These are phyloP conservation scores for Mylabris phalerata DNA, from an alignment of 1,140 invertebrate species.

Conservation along the genomic window DNA sequence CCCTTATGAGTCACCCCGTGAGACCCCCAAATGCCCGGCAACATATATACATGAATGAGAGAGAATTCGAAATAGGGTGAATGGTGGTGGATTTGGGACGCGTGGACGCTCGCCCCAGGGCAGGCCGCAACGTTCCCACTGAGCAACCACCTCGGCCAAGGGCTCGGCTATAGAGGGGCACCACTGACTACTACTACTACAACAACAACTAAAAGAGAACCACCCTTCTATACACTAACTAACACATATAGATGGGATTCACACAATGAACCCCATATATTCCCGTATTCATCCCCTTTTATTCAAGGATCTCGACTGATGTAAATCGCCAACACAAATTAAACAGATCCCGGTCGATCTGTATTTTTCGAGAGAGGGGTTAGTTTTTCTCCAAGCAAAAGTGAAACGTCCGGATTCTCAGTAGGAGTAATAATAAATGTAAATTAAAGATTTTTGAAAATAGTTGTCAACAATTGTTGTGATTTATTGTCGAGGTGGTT, in stretches of 20 bases:
- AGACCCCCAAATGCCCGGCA: neutral
- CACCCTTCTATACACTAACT: no score
- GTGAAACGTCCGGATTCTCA: constrained; percentile 4
- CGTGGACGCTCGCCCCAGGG: constrained; percentile 40
- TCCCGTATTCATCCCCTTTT: constrained; percentile 1
- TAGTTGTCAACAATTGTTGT: no score
- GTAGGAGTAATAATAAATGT: neutral
- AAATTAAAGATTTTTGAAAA: neutral
- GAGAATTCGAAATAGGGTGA: neutral
- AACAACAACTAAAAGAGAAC: no score
- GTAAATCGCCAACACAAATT: neutral
- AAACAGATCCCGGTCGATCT: neutral
- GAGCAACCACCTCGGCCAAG: constrained; percentile 42
- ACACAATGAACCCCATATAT: no score
- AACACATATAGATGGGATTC: no score
- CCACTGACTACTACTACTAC: neutral
- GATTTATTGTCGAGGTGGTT: constrained; percentile 24
- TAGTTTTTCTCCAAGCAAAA: constrained; percentile 1
- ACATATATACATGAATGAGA: no score
- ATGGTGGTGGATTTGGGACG: constrained; percentile 31
- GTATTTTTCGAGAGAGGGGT: no score
- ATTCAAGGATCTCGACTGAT: neutral
- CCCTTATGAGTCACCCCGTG: constrained; percentile 35
- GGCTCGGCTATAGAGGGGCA: constrained; percentile 6
- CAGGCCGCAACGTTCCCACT: constrained; percentile 44